phyloP scores from a whole-genome alignment of 2,113 vertebrate genomes.

The Xiphophorus maculatus region DNA sequence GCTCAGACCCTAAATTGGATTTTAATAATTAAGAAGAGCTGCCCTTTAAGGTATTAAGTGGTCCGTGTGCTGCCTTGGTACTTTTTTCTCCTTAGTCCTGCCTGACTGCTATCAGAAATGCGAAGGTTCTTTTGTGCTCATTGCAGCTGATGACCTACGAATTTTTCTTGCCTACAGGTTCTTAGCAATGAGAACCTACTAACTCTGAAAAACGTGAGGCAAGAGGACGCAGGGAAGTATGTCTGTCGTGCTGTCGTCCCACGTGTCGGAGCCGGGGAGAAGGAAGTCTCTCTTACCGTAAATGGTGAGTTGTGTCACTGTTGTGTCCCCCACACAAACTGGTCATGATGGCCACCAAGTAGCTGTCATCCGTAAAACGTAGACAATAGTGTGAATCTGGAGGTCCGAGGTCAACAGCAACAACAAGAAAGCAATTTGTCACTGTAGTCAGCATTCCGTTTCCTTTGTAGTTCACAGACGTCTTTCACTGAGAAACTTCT shows the following conservation, averaged over 20 bases:
- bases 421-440: constrained; percentile 55
- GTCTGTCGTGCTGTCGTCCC: constrained; percentile 95
- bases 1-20: constrained; percentile 78
- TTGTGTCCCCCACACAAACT: constrained; percentile 26
- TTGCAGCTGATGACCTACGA: constrained; percentile 54
- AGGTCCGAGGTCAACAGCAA: constrained; percentile 41
- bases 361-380: constrained; percentile 30
- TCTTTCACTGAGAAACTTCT: neutral
- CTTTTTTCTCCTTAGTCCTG: constrained; percentile 1
- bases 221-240: constrained; percentile 97
- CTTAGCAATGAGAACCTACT: constrained; percentile 96
- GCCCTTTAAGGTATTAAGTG: constrained; percentile 72
- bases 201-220: constrained; percentile 90
- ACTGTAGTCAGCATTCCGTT: constrained; percentile 30
- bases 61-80: constrained; percentile 31
- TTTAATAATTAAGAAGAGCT: constrained; percentile 83
- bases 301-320: constrained; percentile 84
- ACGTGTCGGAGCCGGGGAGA: constrained; percentile 91
- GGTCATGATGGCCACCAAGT: constrained; percentile 7
- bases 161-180: constrained; percentile 80
- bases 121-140: constrained; percentile 45
- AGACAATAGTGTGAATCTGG: constrained; percentile 23
- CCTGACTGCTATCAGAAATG: constrained; percentile 44
- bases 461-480: constrained; percentile 30
- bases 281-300: constrained; percentile 95